Evolutionary conservation across 2,888 invertebrate genomes (phyloP).

Genomic region (Smittia aterrima): DNA sequence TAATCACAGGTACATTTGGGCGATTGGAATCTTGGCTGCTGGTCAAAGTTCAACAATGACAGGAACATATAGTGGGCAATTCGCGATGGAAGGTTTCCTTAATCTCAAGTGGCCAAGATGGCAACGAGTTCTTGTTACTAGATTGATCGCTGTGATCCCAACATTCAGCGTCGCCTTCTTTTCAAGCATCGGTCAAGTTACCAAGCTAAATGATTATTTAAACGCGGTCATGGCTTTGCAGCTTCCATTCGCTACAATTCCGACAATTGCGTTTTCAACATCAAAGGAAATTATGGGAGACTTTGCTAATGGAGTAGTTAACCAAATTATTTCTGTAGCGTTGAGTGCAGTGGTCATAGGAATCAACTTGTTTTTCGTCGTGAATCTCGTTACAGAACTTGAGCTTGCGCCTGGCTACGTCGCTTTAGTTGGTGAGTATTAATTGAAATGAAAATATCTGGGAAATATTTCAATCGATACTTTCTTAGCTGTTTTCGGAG

Average conservation of each 20-base stretch:
- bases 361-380: conserved; percentile 78
- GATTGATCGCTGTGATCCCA: conserved; percentile 75
- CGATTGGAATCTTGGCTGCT: conserved; percentile 75
- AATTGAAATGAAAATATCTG: conserved; percentile 40
- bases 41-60: conserved; percentile 85
- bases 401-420: conserved; percentile 55
- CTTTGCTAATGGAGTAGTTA: conserved; percentile 74
- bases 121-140: conserved; percentile 81
- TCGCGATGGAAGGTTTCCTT: conserved; percentile 85
- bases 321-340: conserved; percentile 65
- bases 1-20: conserved; percentile 67
- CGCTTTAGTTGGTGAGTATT: conserved; percentile 53
- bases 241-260: conserved; percentile 82
- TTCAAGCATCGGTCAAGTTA: conserved; percentile 66
- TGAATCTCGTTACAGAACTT: conserved; percentile 58
- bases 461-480: background rate
- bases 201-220: conserved; percentile 78
- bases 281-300: conserved; percentile 77
- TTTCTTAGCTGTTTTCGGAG: conserved; percentile 57
- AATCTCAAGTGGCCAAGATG: conserved; percentile 82
- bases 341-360: conserved; percentile 69
- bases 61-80: conserved; percentile 83
- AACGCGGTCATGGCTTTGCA: conserved; percentile 86
- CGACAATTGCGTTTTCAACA: conserved; percentile 83
- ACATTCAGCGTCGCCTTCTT: conserved; percentile 55